Conservation (phyloP, 2,113 vertebrate genomes). For the Pipra filicauda region DNA sequence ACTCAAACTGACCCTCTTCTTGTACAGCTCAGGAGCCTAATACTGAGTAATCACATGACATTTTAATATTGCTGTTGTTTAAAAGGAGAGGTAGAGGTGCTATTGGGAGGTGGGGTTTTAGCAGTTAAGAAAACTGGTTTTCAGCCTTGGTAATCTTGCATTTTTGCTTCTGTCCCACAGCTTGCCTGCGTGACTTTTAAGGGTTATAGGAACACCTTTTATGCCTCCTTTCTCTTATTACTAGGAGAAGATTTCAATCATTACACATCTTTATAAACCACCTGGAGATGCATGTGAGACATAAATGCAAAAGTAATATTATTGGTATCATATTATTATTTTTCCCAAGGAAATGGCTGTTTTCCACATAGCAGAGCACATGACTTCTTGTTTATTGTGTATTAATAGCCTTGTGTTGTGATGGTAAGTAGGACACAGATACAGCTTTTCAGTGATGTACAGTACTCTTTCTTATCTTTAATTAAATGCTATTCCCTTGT, state of each 20-base stretch:
- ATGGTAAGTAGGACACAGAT: constrained; percentile 37
- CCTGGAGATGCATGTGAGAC: not conserved
- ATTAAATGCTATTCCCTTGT: constrained; percentile 59
- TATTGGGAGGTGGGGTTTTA: not conserved
- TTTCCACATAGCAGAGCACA: not conserved
- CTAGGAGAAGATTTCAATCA: not conserved
- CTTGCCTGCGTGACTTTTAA: not conserved
- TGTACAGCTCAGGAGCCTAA: not conserved
- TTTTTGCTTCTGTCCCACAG: not conserved
- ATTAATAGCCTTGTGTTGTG: constrained; percentile 32
- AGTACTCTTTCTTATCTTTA: constrained; percentile 48
- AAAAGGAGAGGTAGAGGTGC: not conserved
- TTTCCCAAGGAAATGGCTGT: not conserved
- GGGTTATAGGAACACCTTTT: not conserved
- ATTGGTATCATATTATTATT: not conserved
- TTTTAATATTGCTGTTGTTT: not conserved
- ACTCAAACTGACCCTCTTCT: not conserved
- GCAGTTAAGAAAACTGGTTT: not conserved
- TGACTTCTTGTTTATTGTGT: constrained; percentile 41
- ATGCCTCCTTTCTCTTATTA: not conserved
- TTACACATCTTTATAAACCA: not conserved
- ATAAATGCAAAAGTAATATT: not conserved
- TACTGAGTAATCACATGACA: not conserved
- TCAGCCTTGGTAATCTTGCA: not conserved
- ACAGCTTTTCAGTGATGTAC: constrained; percentile 19